Evolutionary conservation across 2,797 vertebrate species (phyloP).

Genomic region (Neoniphon sammara): DNA sequence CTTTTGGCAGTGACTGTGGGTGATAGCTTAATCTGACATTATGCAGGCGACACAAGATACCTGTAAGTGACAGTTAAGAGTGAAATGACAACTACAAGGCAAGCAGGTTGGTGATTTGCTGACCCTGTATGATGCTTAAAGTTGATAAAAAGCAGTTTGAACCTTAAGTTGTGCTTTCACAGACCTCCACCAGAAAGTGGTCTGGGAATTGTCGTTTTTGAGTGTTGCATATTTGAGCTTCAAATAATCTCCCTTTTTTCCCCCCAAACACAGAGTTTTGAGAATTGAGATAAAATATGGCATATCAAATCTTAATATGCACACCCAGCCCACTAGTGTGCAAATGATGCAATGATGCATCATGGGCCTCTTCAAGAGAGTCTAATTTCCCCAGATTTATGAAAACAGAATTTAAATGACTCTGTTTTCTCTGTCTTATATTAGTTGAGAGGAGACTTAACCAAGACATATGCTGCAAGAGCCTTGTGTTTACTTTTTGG

Average conservation of each 20-base stretch:
- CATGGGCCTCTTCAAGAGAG: slow-evolving; percentile 20
- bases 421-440: slow-evolving; percentile 17
- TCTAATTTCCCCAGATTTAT: slow-evolving; percentile 66
- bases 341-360: slow-evolving; percentile 68
- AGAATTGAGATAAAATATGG: slow-evolving; percentile 72
- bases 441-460: slow-evolving; percentile 17
- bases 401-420: slow-evolving; percentile 73
- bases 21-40: slow-evolving; percentile 84
- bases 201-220: slow-evolving; percentile 76
- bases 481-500: slow-evolving; percentile 28
- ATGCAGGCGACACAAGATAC: slow-evolving; percentile 81
- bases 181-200: slow-evolving; percentile 80
- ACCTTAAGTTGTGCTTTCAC: slow-evolving; percentile 77
- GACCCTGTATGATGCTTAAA: slow-evolving; percentile 78
- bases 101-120: slow-evolving; percentile 72
- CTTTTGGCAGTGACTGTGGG: slow-evolving; percentile 78
- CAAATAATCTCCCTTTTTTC: slow-evolving; percentile 60
- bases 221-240: slow-evolving; percentile 75
- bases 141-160: slow-evolving; percentile 81
- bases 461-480: neutral
- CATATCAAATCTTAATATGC: slow-evolving; percentile 80
- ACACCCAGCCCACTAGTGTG: slow-evolving; percentile 75
- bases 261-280: slow-evolving; percentile 62
- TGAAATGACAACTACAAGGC: slow-evolving; percentile 78
- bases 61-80: slow-evolving; percentile 80